Base-by-base conservation (phyloP, 2,113 vertebrate species). In the Indicator indicator region DNA sequence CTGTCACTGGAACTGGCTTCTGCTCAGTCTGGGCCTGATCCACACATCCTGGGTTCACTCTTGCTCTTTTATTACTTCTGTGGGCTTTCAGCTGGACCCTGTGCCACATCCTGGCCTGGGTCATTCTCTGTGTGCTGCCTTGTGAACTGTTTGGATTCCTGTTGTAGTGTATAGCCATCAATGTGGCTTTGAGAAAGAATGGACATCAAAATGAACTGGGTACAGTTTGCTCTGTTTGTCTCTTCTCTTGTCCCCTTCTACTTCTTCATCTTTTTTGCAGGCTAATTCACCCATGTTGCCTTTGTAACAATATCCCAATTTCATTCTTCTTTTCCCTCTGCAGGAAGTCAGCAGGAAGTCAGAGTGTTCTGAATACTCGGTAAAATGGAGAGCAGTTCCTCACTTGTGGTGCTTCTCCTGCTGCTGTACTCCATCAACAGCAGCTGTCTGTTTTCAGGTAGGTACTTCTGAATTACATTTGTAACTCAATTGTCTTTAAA, bases 331-430 rank as follows among this genome's bases (percentile, higher is more conserved):
- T 83, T 93, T 73, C 46, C 63, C 40, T 60, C n/a, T 24, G 42
- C 70, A 93, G 67, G 44, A 60, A 54, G 33, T n/a, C 70, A 33
- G 59, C 18, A 78, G 73, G 65, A 73, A 46, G 24, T 36, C 33
- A 4, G 67, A 56, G 36, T 48, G 32, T 64, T 75, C 58, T 42
- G 23, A 42, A 15, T 5, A 19, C 42, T 38, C 26, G 11, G 56
- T 55, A 30, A 46, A 60, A 93, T 92, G 92, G 82, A 82, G 52
- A 83, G 60, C 73, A 48, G 60, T 44, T 67, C 68, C 48, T 92
- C 18, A 0, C 33, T 83, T 26, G 56, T 12, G 58, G 6, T 46
- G 17, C 21, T 94, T 52, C 44, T 96, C 44, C 58, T 97, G 3
- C 24, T 96, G 52, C 42, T 74, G 71, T 86, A 86, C 52, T 94